Evolutionary conservation across 2,113 vertebrate species (phyloP), one percentile per base, ranked within the genome.

Genomic region (Ardeotis arabs): DNA sequence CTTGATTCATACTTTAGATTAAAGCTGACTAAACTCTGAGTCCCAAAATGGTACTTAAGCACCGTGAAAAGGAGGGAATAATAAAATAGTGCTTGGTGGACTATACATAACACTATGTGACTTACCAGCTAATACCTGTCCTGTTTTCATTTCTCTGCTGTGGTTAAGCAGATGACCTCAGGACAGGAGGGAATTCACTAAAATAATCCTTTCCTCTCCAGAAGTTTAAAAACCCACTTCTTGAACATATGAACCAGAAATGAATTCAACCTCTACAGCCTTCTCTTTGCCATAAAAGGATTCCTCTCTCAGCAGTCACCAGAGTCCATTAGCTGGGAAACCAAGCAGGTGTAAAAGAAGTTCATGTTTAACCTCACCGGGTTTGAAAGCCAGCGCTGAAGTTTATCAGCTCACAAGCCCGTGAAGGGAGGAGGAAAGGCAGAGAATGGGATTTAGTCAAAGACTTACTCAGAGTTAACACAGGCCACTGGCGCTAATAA

Each of bases 401-500:
- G 96, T 97, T 97, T 97, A 98, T 97, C 97, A 96, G 96, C 93
- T 96, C 96, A 96, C 66, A 69, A 95, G 91, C 81, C 97, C 90
- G 49, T 96, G 95, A 97, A 97, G 95, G 95, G 95, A 97, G 95
- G 90, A 92, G 93, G 95, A 94, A 97, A 94, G 96, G 84, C 93
- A 94, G 91, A 96, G 95, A 95, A 97, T 93, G 94, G 91, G 95
- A 95, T 96, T 96, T 96, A 94, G 95, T 96, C 91, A 96, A 97
- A 97, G 96, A 95, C 95, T 96, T 92, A 94, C 96, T 96, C 90
- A 96, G 94, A 96, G 94, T 92, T 92, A 97, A 97, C 94, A 96
- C 95, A 96, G 97, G 90, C 95, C 95, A 89, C 97, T 97, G 98
- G 97, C 97, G 96, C 97, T 98, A 86, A 97, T 98, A 97, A 98